These are phyloP conservation scores for Ovis aries DNA, from an alignment of 2,113 vertebrate species.

Conservation along the genomic window ARS-UI_Ramb_v3.0 NC_056065.1:10570001-10570500, in stretches of 20 bases:
- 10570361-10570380: not conserved
- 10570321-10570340: not conserved
- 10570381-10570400: not conserved
- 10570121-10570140: not conserved
- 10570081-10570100: not conserved
- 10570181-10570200: not conserved
- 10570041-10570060: not conserved
- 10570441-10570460: no score
- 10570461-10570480: not conserved
- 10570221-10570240: not conserved
- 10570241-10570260: not conserved
- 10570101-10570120: not conserved
- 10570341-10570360: not conserved
- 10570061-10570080: not conserved
- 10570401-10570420: not conserved
- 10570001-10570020: not conserved
- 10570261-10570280: slow-evolving; percentile 25
- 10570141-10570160: not conserved
- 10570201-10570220: slow-evolving; percentile 9
- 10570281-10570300: not conserved
- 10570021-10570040: rapidly evolving
- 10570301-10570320: not conserved
- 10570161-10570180: not conserved
- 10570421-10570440: not conserved
- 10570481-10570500: not conserved